These are phyloP conservation scores for Euzophera pinguis DNA, from an alignment of 2,888 invertebrate genomes.

Conservation along the genomic window DNA sequence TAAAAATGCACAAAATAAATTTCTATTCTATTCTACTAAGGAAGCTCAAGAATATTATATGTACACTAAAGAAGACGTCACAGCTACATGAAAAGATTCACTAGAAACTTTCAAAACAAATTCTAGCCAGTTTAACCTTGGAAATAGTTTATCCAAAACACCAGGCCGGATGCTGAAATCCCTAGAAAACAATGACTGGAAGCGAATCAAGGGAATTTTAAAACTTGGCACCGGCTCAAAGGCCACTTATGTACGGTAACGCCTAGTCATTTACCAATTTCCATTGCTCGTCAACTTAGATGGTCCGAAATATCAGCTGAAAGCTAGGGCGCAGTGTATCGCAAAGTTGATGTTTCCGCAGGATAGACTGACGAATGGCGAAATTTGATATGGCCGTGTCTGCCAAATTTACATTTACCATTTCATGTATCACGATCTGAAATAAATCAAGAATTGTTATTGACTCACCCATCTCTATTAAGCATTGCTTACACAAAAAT, in stretches of 20 bases:
- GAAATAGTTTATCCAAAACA: conserved; percentile 21
- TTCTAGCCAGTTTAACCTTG: conserved; percentile 12
- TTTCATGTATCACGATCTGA: neutral
- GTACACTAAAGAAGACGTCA: neutral
- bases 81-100: neutral
- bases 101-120: neutral
- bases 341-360: conserved; percentile 6
- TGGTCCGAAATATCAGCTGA: neutral
- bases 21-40: too few relatives aligned
- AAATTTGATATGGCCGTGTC: conserved; percentile 17
- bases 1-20: too few relatives aligned
- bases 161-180: conserved; percentile 38
- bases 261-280: conserved; percentile 18
- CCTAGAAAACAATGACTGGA: conserved; percentile 46
- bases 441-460: too few relatives aligned
- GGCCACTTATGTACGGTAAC: conserved; percentile 42
- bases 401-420: conserved; percentile 14
- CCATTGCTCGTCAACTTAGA: conserved; percentile 5
- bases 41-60: too few relatives aligned
- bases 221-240: conserved; percentile 53
- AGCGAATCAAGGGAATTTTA: conserved; percentile 45
- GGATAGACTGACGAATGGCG: conserved; percentile 13
- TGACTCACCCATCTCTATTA: too few relatives aligned
- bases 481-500: too few relatives aligned
- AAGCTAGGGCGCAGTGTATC: conserved; percentile 5